Conservation (phyloP, 2,797 vertebrate genomes). For the Dryobates pubescens region DNA sequence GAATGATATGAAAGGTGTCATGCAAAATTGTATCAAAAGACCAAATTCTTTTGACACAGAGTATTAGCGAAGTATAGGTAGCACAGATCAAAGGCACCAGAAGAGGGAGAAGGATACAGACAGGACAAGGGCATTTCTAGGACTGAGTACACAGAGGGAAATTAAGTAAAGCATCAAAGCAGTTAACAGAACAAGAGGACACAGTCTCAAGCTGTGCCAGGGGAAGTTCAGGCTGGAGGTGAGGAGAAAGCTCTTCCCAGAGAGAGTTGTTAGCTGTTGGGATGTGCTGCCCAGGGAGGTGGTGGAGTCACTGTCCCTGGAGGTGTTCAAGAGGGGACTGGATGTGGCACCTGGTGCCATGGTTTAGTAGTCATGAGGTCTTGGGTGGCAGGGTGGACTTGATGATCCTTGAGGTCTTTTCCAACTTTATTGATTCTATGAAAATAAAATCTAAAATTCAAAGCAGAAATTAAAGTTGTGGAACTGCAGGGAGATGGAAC, state of each 20-base stretch:
- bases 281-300: too few relatives aligned
- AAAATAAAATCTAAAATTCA: conserved; percentile 16
- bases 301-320: too few relatives aligned
- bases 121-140: conserved; percentile 38
- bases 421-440: too few relatives aligned
- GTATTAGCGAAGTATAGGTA: conserved; percentile 60
- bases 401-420: too few relatives aligned
- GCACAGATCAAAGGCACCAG: conserved; percentile 53
- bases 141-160: conserved; percentile 15
- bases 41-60: neutral
- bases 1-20: neutral
- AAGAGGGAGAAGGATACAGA: conserved; percentile 9
- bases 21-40: neutral
- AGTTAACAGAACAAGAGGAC: conserved; percentile 13
- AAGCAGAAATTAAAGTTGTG: neutral
- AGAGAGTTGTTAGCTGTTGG: too few relatives aligned
- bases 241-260: too few relatives aligned
- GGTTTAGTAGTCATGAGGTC: too few relatives aligned
- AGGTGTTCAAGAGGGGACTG: too few relatives aligned
- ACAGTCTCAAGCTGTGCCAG: too few relatives aligned
- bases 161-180: neutral
- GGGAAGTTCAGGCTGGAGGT: too few relatives aligned
- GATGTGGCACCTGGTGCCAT: too few relatives aligned
- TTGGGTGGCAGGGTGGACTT: too few relatives aligned
- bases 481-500: neutral